These are phyloP conservation scores for Columba livia DNA, from an alignment of 2,113 vertebrate species.

Conservation along the genomic window DNA sequence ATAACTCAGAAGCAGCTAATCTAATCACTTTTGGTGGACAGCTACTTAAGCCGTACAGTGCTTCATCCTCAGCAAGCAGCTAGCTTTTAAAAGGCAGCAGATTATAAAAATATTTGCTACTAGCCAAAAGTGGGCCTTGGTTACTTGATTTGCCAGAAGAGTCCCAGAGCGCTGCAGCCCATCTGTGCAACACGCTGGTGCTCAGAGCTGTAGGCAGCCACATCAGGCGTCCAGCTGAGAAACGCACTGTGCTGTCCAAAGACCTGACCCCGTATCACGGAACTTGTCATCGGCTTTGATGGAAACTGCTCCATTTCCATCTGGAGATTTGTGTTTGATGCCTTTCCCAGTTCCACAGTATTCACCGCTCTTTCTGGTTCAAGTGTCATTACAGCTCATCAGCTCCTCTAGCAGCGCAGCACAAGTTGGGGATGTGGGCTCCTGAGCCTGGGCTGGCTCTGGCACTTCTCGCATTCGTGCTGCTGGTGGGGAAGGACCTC, in stretches of 20 bases:
- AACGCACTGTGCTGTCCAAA: neutral
- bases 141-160: neutral
- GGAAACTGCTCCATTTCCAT: slow-evolving; percentile 1
- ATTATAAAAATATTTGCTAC: neutral
- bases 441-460: neutral
- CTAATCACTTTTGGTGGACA: neutral
- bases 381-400: neutral
- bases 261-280: neutral
- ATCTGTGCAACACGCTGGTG: neutral
- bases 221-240: neutral
- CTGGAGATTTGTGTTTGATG: neutral
- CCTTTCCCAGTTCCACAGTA: neutral
- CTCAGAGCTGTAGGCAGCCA: neutral
- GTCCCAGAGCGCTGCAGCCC: neutral
- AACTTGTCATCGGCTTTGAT: neutral
- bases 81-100: neutral
- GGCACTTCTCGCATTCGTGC: neutral
- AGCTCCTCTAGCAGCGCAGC: neutral
- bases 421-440: neutral
- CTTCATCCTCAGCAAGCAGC: neutral
- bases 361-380: neutral
- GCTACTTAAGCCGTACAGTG: neutral
- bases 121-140: neutral
- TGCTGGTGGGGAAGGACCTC: accelerated
- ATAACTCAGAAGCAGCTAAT: slow-evolving; percentile 8